Evolutionary conservation across 2,113 vertebrate species (phyloP).

Genomic region (Monopterus albus): DNA sequence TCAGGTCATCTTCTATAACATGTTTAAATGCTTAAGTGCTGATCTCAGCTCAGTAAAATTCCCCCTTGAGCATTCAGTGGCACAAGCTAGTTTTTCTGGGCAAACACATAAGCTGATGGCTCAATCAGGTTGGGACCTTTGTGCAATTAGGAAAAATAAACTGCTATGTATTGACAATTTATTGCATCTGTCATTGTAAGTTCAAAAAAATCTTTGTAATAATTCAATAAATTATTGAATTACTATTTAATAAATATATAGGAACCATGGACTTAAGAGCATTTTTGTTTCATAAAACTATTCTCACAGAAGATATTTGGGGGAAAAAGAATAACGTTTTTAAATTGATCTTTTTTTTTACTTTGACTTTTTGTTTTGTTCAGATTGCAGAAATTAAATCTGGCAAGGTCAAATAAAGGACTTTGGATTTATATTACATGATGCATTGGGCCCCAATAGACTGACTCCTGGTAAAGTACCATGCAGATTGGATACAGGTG

Average conservation of each 20-base stretch:
- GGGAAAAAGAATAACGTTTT: background rate
- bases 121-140: constrained; percentile 31
- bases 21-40: background rate
- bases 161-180: no score
- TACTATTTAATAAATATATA: constrained; percentile 76
- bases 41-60: constrained; percentile 11
- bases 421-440: constrained; percentile 50
- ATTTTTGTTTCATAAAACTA: constrained; percentile 52
- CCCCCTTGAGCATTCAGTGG: constrained; percentile 28
- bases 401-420: constrained; percentile 40
- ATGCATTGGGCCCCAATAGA: constrained; percentile 35
- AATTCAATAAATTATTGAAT: no score
- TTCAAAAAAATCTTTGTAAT: no score
- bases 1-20: background rate
- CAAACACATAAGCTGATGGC: constrained; percentile 20
- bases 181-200: constrained; percentile 61
- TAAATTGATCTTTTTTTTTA: constrained; percentile 17
- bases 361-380: constrained; percentile 26
- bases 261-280: constrained; percentile 29
- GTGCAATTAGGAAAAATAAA: constrained; percentile 39
- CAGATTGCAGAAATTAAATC: constrained; percentile 28
- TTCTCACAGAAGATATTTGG: constrained; percentile 35
- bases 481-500: constrained; percentile 30
- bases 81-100: constrained; percentile 61
- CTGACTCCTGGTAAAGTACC: constrained; percentile 50